These are phyloP conservation scores for Troglohyphantes excavatus DNA, from an alignment of 2,888 invertebrate species.

Conservation along the genomic window DNA sequence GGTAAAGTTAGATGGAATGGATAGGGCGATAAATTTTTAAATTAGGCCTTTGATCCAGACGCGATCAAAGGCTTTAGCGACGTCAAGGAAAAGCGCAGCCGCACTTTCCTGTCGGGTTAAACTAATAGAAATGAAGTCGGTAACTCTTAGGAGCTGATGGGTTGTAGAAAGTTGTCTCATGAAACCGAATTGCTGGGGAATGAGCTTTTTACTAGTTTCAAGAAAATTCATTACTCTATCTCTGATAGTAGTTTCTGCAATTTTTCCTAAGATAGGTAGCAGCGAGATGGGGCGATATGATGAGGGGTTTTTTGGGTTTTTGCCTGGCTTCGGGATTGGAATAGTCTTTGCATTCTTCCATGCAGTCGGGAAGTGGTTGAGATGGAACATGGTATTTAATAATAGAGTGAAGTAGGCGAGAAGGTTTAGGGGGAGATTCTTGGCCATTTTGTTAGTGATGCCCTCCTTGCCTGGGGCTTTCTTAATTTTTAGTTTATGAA, in stretches of 20 bases:
- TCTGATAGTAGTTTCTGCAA: background rate
- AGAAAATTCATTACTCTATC: background rate
- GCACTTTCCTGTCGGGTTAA: background rate
- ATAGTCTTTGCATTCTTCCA: conserved; percentile 15
- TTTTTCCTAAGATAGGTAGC: no score
- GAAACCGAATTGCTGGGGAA: background rate
- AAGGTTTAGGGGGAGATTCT: background rate
- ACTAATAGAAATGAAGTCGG: background rate
- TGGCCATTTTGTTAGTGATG: conserved; percentile 20
- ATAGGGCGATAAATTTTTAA: background rate
- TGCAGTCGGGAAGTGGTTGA: background rate
- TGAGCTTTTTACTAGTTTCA: background rate
- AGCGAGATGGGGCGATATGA: conserved; percentile 19
- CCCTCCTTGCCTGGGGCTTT: background rate
- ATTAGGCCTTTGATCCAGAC: background rate
- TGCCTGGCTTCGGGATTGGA: background rate
- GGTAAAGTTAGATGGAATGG: background rate
- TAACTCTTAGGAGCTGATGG: background rate
- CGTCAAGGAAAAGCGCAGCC: background rate
- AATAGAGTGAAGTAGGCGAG: background rate
- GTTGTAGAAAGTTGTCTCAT: background rate
- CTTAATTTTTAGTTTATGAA: background rate
- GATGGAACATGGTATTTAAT: background rate
- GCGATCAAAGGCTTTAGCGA: background rate
- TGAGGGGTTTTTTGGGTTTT: background rate